Evolutionary conservation across 2,888 invertebrate genomes (phyloP).

Genomic region (Sepioteuthis lessoniana): DNA sequence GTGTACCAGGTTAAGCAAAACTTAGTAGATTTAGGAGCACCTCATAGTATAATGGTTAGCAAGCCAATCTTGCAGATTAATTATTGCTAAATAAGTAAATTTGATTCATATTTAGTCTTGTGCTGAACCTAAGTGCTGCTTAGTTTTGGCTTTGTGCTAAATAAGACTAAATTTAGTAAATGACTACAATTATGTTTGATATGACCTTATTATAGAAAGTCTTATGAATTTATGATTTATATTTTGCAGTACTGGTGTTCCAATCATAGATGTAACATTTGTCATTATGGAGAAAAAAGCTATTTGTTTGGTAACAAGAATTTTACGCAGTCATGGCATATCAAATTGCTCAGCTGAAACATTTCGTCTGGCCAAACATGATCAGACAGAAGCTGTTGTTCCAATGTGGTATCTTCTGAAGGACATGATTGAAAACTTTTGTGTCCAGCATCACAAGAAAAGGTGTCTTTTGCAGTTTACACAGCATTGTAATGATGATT

Average conservation of each 20-base stretch:
- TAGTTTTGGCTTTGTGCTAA: no score
- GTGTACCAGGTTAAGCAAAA: no score
- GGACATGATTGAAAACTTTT: not conserved
- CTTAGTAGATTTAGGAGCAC: no score
- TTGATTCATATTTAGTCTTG: no score
- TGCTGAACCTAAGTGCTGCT: no score
- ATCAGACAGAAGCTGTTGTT: not conserved
- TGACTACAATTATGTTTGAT: no score
- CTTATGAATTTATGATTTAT: not conserved
- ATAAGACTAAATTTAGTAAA: no score
- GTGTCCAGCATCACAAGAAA: not conserved
- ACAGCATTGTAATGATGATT: not conserved
- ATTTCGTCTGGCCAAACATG: conserved; percentile 21
- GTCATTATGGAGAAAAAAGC: not conserved
- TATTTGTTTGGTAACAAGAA: not conserved
- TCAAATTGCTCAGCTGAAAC: not conserved
- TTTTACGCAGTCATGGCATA: not conserved
- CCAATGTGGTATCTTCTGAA: not conserved
- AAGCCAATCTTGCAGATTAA: no score
- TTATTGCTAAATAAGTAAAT: no score
- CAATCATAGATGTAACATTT: not conserved
- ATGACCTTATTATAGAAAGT: not conserved
- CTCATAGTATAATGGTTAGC: no score
- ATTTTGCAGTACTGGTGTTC: not conserved
- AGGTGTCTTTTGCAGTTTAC: not conserved